Percentiles rank a stretch among this genome's conserved stretches.
phyloP scores from a whole-genome alignment of 1,140 invertebrate genomes.

The Conus betulinus region DNA sequence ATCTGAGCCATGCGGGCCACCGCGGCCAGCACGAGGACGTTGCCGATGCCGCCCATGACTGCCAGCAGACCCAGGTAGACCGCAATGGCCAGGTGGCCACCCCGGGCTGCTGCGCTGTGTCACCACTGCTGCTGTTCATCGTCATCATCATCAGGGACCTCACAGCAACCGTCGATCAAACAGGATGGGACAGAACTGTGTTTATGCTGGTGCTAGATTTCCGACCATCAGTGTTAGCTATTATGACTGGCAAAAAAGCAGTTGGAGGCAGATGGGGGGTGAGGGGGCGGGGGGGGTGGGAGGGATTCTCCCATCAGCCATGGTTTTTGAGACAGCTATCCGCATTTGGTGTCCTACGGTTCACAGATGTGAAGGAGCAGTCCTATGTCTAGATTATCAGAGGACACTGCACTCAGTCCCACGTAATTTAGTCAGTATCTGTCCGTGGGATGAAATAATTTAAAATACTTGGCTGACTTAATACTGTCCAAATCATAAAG shows the following conservation, averaged over 20 bases:
- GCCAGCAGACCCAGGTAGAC: slow-evolving; percentile 30
- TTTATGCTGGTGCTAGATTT: background rate
- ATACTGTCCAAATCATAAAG: no score
- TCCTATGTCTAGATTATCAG: no score
- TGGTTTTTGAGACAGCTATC: no score
- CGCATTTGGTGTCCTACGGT: no score
- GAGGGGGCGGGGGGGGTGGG: no score
- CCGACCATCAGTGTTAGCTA: background rate
- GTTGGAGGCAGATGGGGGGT: background rate
- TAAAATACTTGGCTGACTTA: no score
- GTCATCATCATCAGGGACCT: background rate
- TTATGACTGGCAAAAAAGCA: background rate
- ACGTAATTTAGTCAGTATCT: no score
- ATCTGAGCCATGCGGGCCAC: slow-evolving; percentile 25
- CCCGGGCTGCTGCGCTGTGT: background rate
- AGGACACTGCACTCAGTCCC: no score
- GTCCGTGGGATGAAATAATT: no score
- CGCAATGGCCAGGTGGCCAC: background rate
- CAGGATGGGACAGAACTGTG: background rate
- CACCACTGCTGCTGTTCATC: background rate
- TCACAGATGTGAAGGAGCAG: no score
- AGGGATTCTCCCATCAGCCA: no score
- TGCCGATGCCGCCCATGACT: slow-evolving; percentile 21
- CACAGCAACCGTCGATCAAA: no score
- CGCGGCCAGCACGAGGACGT: slow-evolving; percentile 14